These are phyloP conservation scores for Cepaea nemoralis DNA, from an alignment of 1,140 invertebrate species.

Conservation along the genomic window DNA sequence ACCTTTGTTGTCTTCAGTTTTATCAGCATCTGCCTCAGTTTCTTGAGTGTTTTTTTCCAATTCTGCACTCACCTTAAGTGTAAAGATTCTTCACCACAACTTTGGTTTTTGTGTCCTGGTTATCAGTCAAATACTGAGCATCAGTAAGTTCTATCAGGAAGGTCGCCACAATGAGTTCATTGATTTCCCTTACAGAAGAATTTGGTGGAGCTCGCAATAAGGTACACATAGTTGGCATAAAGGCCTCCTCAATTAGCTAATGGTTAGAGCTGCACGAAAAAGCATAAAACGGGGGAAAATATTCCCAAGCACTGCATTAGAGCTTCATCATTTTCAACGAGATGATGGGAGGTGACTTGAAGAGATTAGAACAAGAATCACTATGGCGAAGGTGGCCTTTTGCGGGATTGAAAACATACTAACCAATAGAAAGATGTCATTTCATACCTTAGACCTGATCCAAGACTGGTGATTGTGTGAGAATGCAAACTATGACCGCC, in stretches of 20 bases:
- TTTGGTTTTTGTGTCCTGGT: constrained; percentile 43
- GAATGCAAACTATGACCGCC: no score
- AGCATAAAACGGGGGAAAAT: constrained; percentile 77
- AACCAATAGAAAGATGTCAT: no score
- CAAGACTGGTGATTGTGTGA: no score
- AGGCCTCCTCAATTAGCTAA: constrained; percentile 77
- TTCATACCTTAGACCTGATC: no score
- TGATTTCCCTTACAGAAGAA: constrained; percentile 80
- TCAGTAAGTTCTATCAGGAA: constrained; percentile 72
- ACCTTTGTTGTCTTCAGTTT: no score
- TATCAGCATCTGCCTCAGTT: no score
- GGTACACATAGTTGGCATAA: constrained; percentile 80
- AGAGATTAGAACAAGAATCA: no score
- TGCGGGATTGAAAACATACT: no score
- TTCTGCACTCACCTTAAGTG: no score
- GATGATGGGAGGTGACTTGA: no score
- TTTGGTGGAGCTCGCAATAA: constrained; percentile 79
- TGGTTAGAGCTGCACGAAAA: constrained; percentile 73
- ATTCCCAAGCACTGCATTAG: constrained; percentile 75
- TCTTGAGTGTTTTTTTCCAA: no score
- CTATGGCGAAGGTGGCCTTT: no score
- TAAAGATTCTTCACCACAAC: constrained; percentile 30
- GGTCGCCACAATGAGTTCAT: constrained; percentile 75
- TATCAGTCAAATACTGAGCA: constrained; percentile 59
- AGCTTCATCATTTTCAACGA: constrained; percentile 73